A percentile compares a stretch with the other conserved stretches of the same genome.
These are phyloP conservation scores for Cheilosia urbana DNA, from an alignment of 2,888 invertebrate genomes.

Conservation along the genomic window DNA sequence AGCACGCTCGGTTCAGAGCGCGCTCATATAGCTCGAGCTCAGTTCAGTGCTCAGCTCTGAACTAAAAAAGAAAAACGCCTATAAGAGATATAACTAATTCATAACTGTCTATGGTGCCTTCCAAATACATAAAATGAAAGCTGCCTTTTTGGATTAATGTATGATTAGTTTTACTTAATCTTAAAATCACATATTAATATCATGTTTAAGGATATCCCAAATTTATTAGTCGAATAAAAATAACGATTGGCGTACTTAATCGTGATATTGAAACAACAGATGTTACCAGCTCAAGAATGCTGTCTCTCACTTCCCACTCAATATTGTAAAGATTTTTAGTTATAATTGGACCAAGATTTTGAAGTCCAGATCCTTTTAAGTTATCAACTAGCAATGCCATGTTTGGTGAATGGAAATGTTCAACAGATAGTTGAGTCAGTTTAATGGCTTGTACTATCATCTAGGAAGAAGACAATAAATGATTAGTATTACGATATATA, in stretches of 20 bases:
- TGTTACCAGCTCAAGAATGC: slow-evolving; percentile 89
- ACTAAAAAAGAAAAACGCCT: too few species aligned
- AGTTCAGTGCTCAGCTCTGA: too few species aligned
- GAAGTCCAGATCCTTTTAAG: slow-evolving; percentile 87
- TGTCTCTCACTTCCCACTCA: slow-evolving; percentile 92
- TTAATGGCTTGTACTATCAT: slow-evolving; percentile 89
- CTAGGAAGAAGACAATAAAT: slow-evolving; percentile 83
- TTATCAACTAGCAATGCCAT: slow-evolving; percentile 89
- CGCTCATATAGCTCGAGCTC: too few species aligned
- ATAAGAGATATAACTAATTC: too few species aligned
- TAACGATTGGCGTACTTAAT: slow-evolving; percentile 85
- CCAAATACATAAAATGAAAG: background rate
- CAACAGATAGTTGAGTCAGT: slow-evolving; percentile 88
- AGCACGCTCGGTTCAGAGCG: too few species aligned
- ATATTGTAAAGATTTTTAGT: slow-evolving; percentile 89
- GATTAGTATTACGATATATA: slow-evolving; percentile 73
- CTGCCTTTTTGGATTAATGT: background rate
- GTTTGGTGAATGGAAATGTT: slow-evolving; percentile 91
- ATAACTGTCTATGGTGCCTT: too few species aligned
- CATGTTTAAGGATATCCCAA: too few species aligned
- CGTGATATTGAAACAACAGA: slow-evolving; percentile 89
- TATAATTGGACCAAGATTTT: slow-evolving; percentile 88
- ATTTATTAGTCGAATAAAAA: background rate
- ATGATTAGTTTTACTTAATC: too few species aligned
- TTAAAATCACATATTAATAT: too few species aligned